Evolutionary conservation across 1,140 invertebrate species (phyloP).

Genomic region (Lasaia peninsularis): DNA sequence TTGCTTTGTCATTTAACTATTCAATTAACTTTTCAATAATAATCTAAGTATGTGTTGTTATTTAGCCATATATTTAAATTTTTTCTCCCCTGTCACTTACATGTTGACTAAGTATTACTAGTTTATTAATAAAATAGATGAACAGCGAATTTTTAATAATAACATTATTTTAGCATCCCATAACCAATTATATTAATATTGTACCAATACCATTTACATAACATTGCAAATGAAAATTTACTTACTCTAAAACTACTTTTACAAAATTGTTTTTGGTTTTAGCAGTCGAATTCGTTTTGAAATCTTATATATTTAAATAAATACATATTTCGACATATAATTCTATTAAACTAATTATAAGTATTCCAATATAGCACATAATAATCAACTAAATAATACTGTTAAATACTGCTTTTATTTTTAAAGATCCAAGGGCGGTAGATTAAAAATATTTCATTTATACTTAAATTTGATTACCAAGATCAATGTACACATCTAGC

Average conservation of each 20-base stretch:
- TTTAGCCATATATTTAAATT: too few relatives aligned
- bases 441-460: too few relatives aligned
- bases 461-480: too few relatives aligned
- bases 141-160: background rate
- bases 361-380: too few relatives aligned
- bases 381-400: background rate
- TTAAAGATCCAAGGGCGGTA: too few relatives aligned
- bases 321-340: background rate
- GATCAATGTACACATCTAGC: too few relatives aligned
- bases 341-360: too few relatives aligned
- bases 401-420: background rate
- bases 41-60: too few relatives aligned
- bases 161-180: conserved; percentile 13
- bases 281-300: background rate
- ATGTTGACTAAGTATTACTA: background rate
- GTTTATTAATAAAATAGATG: conserved; percentile 6
- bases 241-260: background rate
- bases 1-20: too few relatives aligned
- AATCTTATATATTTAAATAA: background rate
- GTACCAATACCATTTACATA: background rate
- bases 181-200: conserved; percentile 8
- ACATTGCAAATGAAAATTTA: background rate
- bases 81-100: too few relatives aligned
- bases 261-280: conserved; percentile 5
- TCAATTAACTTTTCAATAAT: too few relatives aligned